Conservation (phyloP, 1,140 invertebrate genomes). For the Hyposmocoma kahamanoa region DNA sequence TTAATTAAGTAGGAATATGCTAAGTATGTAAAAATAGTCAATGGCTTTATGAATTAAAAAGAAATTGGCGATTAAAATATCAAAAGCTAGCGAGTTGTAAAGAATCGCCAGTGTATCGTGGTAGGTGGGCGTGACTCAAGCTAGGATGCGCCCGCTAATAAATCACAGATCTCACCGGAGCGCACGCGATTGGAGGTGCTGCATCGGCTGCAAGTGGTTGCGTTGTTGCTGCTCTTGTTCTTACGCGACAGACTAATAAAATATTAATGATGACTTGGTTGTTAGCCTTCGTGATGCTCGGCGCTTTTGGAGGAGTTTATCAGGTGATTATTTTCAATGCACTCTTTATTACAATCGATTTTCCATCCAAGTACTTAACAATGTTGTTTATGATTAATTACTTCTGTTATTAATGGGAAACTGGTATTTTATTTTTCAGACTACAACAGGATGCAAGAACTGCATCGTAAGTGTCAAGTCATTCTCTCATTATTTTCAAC, state of each 20-base stretch:
- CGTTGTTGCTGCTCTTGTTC: slow-evolving; percentile 36
- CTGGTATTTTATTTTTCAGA: slow-evolving; percentile 30
- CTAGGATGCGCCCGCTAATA: slow-evolving; percentile 31
- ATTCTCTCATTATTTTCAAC: background rate
- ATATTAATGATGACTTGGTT: slow-evolving; percentile 6
- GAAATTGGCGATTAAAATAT: background rate
- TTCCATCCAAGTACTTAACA: no score
- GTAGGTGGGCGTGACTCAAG: slow-evolving; percentile 10
- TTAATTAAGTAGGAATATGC: background rate
- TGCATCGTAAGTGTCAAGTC: slow-evolving; percentile 40
- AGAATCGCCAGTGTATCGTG: slow-evolving; percentile 3
- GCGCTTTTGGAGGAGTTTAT: background rate
- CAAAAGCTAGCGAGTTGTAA: background rate
- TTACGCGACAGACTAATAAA: slow-evolving; percentile 18
- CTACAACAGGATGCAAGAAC: slow-evolving; percentile 44
- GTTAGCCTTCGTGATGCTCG: slow-evolving; percentile 13
- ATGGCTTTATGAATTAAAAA: background rate
- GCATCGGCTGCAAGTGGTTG: slow-evolving; percentile 27
- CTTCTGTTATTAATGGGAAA: background rate
- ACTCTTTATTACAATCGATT: no score
- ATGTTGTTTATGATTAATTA: background rate
- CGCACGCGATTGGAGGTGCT: slow-evolving; percentile 38
- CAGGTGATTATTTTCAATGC: background rate
- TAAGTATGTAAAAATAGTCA: background rate
- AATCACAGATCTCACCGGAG: slow-evolving; percentile 7